A percentile compares a stretch with the other conserved stretches of the same genome.
Conservation (phyloP, 2,888 invertebrate genomes). For the Vannuccia rotundouncinata region DNA sequence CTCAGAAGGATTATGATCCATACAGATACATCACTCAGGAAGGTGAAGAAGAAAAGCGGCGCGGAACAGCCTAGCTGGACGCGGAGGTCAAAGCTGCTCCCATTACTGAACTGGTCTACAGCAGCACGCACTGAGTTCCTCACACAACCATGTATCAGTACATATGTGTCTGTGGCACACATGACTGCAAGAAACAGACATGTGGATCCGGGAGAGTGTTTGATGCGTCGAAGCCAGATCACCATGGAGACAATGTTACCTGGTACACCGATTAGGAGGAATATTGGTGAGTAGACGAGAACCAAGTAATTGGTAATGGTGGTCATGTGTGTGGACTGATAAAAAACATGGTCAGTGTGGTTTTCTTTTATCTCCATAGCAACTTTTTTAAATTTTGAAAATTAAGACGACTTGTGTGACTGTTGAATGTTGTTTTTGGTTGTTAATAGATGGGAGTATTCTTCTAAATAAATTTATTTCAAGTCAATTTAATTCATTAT, state of each 20-base stretch:
- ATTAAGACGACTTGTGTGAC: too few relatives aligned
- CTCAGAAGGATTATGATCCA: conserved; percentile 39
- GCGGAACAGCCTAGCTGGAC: conserved; percentile 30
- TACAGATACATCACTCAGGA: conserved; percentile 37
- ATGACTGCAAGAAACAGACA: conserved; percentile 38
- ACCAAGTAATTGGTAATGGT: conserved; percentile 11
- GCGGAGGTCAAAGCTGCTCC: conserved; percentile 32
- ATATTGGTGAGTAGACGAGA: conserved; percentile 35
- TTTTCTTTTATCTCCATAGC: not conserved
- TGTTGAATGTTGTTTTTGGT: too few relatives aligned
- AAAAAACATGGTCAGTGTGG: not conserved
- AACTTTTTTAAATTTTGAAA: too few relatives aligned
- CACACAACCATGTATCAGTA: conserved; percentile 38
- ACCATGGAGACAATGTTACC: conserved; percentile 39
- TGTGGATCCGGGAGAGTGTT: conserved; percentile 37
- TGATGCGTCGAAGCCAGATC: conserved; percentile 39
- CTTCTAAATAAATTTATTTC: too few relatives aligned
- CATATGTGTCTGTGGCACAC: conserved; percentile 39
- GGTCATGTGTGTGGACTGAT: not conserved
- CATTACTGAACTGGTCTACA: not conserved
- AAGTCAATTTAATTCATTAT: too few relatives aligned
- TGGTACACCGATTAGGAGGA: conserved; percentile 38
- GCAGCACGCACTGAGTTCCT: conserved; percentile 29
- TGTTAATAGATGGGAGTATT: too few relatives aligned
- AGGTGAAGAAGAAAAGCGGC: conserved; percentile 39